Evolutionary conservation across 2,888 invertebrate species (phyloP).

Genomic region (Drosophila rubida): DNA sequence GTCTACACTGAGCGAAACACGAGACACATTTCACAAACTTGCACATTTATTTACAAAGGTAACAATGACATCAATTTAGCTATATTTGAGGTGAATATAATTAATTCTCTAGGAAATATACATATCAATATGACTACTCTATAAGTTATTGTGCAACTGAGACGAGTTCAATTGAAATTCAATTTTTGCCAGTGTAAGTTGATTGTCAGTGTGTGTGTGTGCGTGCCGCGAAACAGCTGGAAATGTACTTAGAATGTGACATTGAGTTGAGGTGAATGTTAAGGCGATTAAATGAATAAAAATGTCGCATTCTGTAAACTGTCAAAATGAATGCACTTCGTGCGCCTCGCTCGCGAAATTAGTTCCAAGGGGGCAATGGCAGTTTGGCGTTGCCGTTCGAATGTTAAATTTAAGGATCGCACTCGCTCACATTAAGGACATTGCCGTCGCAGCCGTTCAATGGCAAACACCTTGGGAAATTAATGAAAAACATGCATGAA

Average conservation of each 20-base stretch:
- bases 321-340: constrained; percentile 53
- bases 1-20: background rate
- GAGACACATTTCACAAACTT: background rate
- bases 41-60: no score
- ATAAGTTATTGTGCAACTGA: no score
- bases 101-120: no score
- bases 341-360: constrained; percentile 40
- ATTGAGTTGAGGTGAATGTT: constrained; percentile 26
- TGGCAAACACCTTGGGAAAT: constrained; percentile 50
- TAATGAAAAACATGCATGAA: constrained; percentile 26
- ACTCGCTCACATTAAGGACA: background rate
- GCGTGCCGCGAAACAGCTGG: constrained; percentile 5
- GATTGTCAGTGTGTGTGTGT: background rate
- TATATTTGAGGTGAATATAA: no score
- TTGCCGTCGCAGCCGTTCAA: background rate
- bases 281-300: constrained; percentile 59
- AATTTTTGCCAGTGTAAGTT: constrained; percentile 1
- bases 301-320: constrained; percentile 58
- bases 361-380: constrained; percentile 53
- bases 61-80: no score
- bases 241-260: constrained; percentile 13
- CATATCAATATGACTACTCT: no score
- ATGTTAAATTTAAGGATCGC: constrained; percentile 32
- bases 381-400: constrained; percentile 23
- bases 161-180: no score